Percentiles rank a stretch among this genome's conserved stretches.
Evolutionary conservation across 2,888 invertebrate species (phyloP).

Genomic region (Clunio marinus): DNA sequence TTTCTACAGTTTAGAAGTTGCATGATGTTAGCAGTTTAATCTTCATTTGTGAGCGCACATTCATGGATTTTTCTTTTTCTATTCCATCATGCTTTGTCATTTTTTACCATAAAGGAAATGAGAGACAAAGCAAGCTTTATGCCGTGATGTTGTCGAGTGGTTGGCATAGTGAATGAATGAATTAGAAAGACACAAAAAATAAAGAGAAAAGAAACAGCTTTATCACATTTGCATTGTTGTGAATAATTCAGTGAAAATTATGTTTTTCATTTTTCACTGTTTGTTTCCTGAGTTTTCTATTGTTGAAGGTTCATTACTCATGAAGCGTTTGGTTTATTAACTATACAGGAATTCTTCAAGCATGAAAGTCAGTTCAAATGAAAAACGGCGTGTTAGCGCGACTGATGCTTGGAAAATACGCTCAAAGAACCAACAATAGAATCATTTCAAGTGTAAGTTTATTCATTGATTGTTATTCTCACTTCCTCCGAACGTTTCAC

Average conservation of each 20-base stretch:
- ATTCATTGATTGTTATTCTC: too few species aligned
- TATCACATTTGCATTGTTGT: conserved; percentile 1
- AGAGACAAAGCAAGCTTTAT: neutral
- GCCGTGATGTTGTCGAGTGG: conserved; percentile 10
- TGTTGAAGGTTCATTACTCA: too few species aligned
- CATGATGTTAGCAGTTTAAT: neutral
- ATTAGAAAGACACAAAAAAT: neutral
- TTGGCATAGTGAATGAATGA: too few species aligned
- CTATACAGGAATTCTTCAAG: too few species aligned
- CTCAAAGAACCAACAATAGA: too few species aligned
- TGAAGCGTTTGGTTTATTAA: too few species aligned
- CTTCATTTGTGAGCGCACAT: conserved; percentile 18
- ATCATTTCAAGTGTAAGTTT: too few species aligned
- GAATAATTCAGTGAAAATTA: conserved; percentile 17
- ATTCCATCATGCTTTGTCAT: neutral
- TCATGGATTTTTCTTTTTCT: conserved; percentile 2
- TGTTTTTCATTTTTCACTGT: conserved; percentile 8
- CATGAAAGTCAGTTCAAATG: too few species aligned
- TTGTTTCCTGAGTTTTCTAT: too few species aligned
- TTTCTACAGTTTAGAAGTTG: neutral
- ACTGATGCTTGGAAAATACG: too few species aligned
- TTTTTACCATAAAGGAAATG: neutral
- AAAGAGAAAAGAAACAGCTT: neutral
- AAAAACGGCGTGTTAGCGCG: too few species aligned
- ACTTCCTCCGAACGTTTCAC: too few species aligned